Evolutionary conservation across 2,888 invertebrate genomes (phyloP).

Genomic region (Drosophila gaucha): DNA sequence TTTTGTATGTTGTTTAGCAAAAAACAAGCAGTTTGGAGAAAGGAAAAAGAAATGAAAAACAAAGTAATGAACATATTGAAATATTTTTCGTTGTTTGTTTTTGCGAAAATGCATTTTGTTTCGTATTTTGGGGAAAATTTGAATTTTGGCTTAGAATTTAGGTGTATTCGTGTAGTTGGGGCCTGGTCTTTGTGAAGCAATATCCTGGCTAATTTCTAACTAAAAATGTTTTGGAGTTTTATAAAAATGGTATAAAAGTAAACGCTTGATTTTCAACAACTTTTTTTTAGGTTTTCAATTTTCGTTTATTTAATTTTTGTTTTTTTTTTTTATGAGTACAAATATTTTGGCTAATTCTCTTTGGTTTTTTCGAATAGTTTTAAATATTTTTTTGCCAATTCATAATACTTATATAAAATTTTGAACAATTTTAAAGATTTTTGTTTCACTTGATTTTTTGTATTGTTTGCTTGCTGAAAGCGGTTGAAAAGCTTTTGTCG

Average conservation of each 20-base stretch:
- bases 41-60: conserved; percentile 79
- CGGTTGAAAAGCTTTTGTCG: conserved; percentile 56
- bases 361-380: conserved; percentile 21
- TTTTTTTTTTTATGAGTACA: conserved; percentile 55
- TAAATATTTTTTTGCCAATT: conserved; percentile 52
- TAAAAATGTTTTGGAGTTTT: conserved; percentile 5
- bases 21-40: conserved; percentile 79
- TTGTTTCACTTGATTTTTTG: conserved; percentile 29
- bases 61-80: conserved; percentile 79
- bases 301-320: conserved; percentile 47
- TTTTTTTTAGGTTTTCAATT: conserved; percentile 50
- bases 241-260: conserved; percentile 41
- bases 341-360: conserved; percentile 63
- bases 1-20: conserved; percentile 72
- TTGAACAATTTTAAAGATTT: conserved; percentile 48
- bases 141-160: conserved; percentile 29
- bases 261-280: conserved; percentile 76
- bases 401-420: conserved; percentile 63
- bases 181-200: conserved; percentile 21
- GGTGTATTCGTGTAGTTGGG: conserved; percentile 20
- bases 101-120: conserved; percentile 51
- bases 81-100: conserved; percentile 59
- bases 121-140: conserved; percentile 6
- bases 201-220: conserved; percentile 30
- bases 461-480: conserved; percentile 40